phyloP scores from a whole-genome alignment of 2,113 vertebrate species.

The Benthochromis sp. region DNA sequence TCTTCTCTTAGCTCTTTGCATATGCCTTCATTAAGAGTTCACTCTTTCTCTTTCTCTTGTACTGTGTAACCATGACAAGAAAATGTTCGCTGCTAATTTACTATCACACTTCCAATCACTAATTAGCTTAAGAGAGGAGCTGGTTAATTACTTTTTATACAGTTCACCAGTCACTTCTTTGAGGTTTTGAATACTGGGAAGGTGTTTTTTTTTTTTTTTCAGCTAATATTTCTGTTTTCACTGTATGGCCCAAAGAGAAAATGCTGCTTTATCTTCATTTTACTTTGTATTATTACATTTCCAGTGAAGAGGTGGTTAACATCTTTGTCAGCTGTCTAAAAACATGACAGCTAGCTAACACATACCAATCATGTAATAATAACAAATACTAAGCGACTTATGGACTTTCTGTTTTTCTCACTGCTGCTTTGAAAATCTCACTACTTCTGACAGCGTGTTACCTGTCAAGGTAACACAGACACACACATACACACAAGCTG shows the following conservation, averaged over 20 bases:
- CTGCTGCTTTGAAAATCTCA: neutral
- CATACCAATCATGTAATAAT: neutral
- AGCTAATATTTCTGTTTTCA: neutral
- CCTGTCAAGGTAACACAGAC: neutral
- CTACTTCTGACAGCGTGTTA: neutral
- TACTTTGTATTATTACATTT: neutral
- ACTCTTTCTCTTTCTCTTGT: neutral
- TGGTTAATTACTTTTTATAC: slow-evolving; percentile 57
- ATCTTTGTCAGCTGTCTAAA: neutral
- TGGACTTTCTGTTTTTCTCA: neutral
- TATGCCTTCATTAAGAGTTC: neutral
- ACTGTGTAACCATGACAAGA: slow-evolving; percentile 5
- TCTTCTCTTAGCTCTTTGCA: neutral
- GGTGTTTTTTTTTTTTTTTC: neutral
- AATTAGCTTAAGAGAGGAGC: slow-evolving; percentile 49
- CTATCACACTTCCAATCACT: slow-evolving; percentile 47
- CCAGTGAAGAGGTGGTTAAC: neutral
- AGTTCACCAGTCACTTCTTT: slow-evolving; percentile 29
- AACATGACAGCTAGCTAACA: neutral
- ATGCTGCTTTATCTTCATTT: neutral
- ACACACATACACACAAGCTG: neutral
- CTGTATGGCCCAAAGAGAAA: neutral
- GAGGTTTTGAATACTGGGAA: slow-evolving; percentile 10
- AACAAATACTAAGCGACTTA: neutral
- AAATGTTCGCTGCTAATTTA: slow-evolving; percentile 30